Conservation (phyloP, 2,113 vertebrate species). For the Psophia crepitans region DNA sequence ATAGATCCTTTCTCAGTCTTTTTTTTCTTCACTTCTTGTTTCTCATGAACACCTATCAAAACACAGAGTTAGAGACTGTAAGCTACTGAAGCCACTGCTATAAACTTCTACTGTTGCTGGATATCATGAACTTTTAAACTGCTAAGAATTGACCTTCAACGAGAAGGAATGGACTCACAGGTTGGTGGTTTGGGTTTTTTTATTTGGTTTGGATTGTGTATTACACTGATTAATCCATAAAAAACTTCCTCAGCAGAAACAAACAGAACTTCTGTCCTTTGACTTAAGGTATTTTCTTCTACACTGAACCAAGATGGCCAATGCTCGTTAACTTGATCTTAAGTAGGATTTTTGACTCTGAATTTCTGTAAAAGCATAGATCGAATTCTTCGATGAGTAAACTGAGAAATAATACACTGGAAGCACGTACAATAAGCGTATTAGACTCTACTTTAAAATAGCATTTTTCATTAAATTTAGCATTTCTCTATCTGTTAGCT, state of each 20-base stretch:
- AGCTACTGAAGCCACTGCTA: not conserved
- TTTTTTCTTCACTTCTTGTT: conserved; percentile 83
- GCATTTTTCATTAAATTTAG: not conserved
- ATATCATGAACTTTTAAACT: not conserved
- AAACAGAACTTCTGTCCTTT: not conserved
- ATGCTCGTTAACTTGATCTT: not conserved
- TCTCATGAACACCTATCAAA: conserved; percentile 78
- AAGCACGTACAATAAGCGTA: not conserved
- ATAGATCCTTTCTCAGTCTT: conserved; percentile 75
- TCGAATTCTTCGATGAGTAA: not conserved
- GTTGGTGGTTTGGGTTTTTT: not conserved
- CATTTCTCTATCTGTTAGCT: not conserved
- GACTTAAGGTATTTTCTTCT: not conserved
- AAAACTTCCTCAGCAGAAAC: not conserved
- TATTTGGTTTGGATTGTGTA: not conserved
- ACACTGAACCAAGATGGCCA: not conserved
- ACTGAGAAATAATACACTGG: not conserved
- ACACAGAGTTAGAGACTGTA: not conserved
- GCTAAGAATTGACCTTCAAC: not conserved
- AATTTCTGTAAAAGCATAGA: not conserved
- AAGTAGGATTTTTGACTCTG: not conserved
- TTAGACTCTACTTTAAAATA: not conserved
- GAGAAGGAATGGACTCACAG: not conserved
- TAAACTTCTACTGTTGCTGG: not conserved
- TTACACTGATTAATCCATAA: not conserved